These are phyloP conservation scores for Hemiscyllium ocellatum DNA, from an alignment of 2,113 vertebrate species.

Conservation along the genomic window DNA sequence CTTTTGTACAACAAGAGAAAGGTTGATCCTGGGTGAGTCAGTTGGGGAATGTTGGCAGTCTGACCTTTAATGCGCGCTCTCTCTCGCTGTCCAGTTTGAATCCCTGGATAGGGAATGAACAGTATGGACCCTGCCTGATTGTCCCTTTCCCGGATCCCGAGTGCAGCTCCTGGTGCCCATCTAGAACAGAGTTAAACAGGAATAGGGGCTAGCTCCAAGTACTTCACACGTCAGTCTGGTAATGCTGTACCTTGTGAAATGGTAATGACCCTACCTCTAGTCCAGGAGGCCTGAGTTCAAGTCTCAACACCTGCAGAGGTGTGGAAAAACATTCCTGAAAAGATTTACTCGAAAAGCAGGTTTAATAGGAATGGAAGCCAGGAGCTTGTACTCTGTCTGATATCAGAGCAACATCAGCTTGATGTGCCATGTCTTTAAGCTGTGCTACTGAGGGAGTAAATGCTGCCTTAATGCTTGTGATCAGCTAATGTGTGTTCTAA, in stretches of 20 bases:
- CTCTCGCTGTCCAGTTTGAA: no score
- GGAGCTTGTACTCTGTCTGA: background rate
- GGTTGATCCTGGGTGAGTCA: background rate
- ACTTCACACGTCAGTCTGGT: no score
- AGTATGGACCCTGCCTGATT: no score
- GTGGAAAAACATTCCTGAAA: no score
- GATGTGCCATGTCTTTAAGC: background rate
- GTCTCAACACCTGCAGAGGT: no score
- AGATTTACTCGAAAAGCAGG: no score
- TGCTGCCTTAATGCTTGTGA: background rate
- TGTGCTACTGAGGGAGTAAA: background rate
- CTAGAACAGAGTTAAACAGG: background rate
- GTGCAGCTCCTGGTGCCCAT: background rate
- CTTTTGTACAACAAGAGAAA: background rate
- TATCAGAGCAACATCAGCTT: background rate
- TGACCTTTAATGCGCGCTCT: background rate
- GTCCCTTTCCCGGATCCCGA: background rate
- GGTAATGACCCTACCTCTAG: no score
- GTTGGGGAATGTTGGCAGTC: background rate
- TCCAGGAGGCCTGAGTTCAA: no score
- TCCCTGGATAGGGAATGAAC: background rate
- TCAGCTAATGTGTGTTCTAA: background rate
- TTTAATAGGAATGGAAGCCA: background rate
- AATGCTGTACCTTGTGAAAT: no score
- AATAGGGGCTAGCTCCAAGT: no score